Base-by-base conservation (phyloP, 2,797 vertebrate species). In the Scyliorhinus canicula region DNA sequence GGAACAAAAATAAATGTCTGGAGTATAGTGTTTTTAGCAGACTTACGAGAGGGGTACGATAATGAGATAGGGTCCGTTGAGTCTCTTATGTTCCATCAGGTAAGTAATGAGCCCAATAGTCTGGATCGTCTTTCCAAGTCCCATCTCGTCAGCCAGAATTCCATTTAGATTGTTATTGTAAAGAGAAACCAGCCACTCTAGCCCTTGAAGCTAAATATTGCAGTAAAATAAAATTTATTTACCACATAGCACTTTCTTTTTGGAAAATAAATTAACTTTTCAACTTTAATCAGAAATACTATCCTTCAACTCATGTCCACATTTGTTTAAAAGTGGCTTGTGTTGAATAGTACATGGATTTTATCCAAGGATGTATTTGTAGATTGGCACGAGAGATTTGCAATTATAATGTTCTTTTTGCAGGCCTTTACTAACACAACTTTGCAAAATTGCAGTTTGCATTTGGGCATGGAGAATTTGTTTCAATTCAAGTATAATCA, bases 131-230 rank as follows among this genome's bases (percentile, higher is more conserved):
- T 99, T 99, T 95, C 99, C 99, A 1, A 99, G 97, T n/a, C 99
- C 99, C 99, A 99, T 99, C 97, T 99, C 99, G 95, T 99, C 99
- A 77, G 99, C 99, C 96, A 99, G 97, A 97, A 99, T 99, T 95
- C 99, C 99, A 85, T 99, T 99, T 95, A 99, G 96, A 96, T 99
- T 99, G 97, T 99, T 99, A 97, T 99, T 99, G 97, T 99, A 99
- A 88, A 99, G 97, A 35, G 99, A 99, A 96, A 99, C 99, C 99
- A 99, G 98, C 99, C 99, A 99, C 96, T 99, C 99, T 96, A 99
- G 97, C 11, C 99, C 99, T 96, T 99, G 98, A 95, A 99, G 95
- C 99, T 99, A 96, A 96, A 97, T n/a, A 2, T 47, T 74, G 55
- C 50, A 74, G 8, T 52, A 31, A 28, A 94, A 55, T 44, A 74